Conservation (phyloP, 2,797 vertebrate genomes). For the Eleutherodactylus coqui region DNA sequence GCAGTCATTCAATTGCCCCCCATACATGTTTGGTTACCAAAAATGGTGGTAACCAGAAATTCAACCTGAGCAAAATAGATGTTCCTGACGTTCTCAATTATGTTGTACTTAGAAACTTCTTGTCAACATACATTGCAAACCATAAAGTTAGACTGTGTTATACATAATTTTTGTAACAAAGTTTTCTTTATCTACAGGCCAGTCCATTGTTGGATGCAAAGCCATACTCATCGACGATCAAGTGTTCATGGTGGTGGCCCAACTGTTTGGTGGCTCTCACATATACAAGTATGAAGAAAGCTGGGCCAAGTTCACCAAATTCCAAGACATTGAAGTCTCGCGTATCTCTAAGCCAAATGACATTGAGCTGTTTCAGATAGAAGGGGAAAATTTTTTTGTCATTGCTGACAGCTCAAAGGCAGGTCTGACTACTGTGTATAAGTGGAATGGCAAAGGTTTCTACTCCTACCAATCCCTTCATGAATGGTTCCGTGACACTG, state of each 20-base stretch:
- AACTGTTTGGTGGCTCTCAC: slow-evolving; percentile 97
- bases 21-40: not conserved
- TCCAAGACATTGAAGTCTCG: slow-evolving; percentile 96
- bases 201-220: slow-evolving; percentile 97
- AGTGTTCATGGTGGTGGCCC: slow-evolving; percentile 96
- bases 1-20: not conserved
- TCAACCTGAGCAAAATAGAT: not conserved
- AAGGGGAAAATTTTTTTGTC: slow-evolving; percentile 91
- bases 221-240: slow-evolving; percentile 91
- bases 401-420: slow-evolving; percentile 98
- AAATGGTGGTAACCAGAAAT: not conserved
- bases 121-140: not conserved
- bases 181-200: slow-evolving; percentile 77
- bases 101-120: not conserved
- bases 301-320: slow-evolving; percentile 96
- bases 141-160: not conserved
- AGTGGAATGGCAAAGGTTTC: slow-evolving; percentile 97
- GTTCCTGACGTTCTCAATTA: not conserved
- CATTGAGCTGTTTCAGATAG: slow-evolving; percentile 94
- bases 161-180: not conserved
- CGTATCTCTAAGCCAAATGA: slow-evolving; percentile 98
- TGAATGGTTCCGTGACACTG: slow-evolving; percentile 97
- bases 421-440: slow-evolving; percentile 94
- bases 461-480: slow-evolving; percentile 96
- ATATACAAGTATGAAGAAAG: slow-evolving; percentile 97